These are phyloP conservation scores for Archips crataeganus DNA, from an alignment of 2,888 invertebrate genomes.

Conservation along the genomic window DNA sequence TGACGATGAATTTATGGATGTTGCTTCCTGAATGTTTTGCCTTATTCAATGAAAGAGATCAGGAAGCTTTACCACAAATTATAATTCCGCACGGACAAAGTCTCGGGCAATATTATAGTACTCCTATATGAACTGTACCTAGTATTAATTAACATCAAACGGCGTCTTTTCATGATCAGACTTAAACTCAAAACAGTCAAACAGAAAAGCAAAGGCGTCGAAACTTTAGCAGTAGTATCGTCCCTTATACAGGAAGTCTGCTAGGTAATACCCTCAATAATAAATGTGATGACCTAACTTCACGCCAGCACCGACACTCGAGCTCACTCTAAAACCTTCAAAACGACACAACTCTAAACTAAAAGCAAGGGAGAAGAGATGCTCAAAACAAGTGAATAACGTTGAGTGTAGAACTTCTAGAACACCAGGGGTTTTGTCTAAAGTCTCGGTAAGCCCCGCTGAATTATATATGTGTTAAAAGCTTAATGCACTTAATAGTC, in stretches of 20 bases:
- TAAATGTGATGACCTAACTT: conserved; percentile 83
- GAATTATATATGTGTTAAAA: conserved; percentile 84
- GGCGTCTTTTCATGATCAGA: neutral
- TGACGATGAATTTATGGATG: no score
- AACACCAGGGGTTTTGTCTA: conserved; percentile 50
- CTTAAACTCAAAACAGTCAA: neutral
- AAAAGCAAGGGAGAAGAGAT: neutral
- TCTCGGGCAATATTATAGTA: no score
- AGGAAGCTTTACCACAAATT: no score
- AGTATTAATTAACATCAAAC: neutral
- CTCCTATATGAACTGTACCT: no score
- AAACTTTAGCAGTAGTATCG: conserved; percentile 26
- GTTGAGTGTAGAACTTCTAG: conserved; percentile 44
- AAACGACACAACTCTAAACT: conserved; percentile 29
- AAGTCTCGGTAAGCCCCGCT: conserved; percentile 58
- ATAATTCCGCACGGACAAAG: no score
- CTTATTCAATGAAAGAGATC: no score
- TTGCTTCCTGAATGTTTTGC: no score
- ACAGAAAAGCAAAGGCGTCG: conserved; percentile 17
- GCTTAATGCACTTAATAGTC: conserved; percentile 79
- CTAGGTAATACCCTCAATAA: conserved; percentile 79
- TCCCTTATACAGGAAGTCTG: conserved; percentile 53
- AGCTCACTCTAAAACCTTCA: conserved; percentile 56
- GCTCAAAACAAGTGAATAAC: conserved; percentile 36
- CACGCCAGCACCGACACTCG: conserved; percentile 75